Conservation (phyloP, 64 coral and sea anemone genomes). For the Montipora efflorescens region DNA sequence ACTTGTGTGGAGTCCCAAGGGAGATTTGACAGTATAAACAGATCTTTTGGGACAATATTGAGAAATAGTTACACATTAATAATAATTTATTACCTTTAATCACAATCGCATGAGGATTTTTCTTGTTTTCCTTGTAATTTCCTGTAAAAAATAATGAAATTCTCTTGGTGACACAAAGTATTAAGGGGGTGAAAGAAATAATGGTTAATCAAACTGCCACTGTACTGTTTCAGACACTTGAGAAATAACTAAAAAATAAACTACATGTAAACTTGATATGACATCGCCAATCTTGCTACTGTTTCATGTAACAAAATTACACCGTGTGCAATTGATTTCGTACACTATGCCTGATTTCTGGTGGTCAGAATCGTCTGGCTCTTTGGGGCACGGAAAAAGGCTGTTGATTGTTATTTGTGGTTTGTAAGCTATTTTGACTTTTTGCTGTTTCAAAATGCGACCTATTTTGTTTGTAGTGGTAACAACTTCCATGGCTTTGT, state of each 20-base stretch:
- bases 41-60: neutral
- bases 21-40: neutral
- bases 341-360: too few relatives aligned
- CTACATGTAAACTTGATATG: neutral
- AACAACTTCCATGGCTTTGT: too few relatives aligned
- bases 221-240: neutral
- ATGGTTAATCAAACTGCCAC: neutral
- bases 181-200: neutral
- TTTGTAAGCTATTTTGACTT: too few relatives aligned
- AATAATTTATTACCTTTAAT: slow-evolving; percentile 5
- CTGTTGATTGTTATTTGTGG: too few relatives aligned
- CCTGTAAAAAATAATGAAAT: neutral
- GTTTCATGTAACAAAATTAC: too few relatives aligned
- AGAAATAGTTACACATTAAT: neutral
- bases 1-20: neutral
- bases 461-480: too few relatives aligned
- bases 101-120: slow-evolving; percentile 9
- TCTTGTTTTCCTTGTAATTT: slow-evolving; percentile 51
- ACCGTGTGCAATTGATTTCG: too few relatives aligned
- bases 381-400: too few relatives aligned
- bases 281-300: too few relatives aligned
- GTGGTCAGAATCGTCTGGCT: too few relatives aligned
- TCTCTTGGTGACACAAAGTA: neutral
- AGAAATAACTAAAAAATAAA: neutral
- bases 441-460: too few relatives aligned